Evolutionary conservation across 2,797 vertebrate genomes (phyloP).

Genomic region (Melanotaenia nigrans): DNA sequence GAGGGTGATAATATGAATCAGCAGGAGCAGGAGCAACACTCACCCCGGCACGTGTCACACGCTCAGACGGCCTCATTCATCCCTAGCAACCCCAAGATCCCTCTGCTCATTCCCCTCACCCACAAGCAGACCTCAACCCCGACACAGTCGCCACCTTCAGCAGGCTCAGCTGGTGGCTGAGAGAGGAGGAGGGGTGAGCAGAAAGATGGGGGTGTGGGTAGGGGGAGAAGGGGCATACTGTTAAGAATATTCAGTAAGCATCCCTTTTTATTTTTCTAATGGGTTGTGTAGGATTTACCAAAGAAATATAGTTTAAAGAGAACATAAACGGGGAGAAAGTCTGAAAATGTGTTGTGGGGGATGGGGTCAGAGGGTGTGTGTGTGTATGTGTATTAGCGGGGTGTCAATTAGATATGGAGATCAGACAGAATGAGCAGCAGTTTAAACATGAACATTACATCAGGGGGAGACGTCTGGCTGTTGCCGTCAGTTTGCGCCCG

Average conservation of each 20-base stretch:
- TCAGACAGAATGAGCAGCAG: conserved; percentile 78
- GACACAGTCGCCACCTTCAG: conserved; percentile 61
- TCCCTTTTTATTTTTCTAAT: conserved; percentile 2
- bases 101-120: conserved; percentile 54
- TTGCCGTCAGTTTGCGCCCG: conserved; percentile 60
- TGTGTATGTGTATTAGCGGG: conserved; percentile 31
- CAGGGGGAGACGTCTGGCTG: conserved; percentile 65
- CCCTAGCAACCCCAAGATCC: conserved; percentile 61
- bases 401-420: conserved; percentile 86
- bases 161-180: conserved; percentile 63
- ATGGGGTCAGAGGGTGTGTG: neutral
- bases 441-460: conserved; percentile 73
- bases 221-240: conserved; percentile 25
- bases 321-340: neutral
- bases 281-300: conserved; percentile 4
- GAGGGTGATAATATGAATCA: conserved; percentile 76
- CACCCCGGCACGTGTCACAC: conserved; percentile 79
- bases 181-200: conserved; percentile 31
- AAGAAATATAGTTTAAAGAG: conserved; percentile 2
- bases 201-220: conserved; percentile 26
- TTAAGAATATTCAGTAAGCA: conserved; percentile 29
- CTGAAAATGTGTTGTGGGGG: conserved; percentile 12
- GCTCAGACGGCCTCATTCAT: conserved; percentile 75
- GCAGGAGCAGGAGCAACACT: conserved; percentile 68
- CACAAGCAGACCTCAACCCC: conserved; percentile 69